Evolutionary conservation across 2,888 invertebrate species (phyloP).

Genomic region (Melieria crassipennis): DNA sequence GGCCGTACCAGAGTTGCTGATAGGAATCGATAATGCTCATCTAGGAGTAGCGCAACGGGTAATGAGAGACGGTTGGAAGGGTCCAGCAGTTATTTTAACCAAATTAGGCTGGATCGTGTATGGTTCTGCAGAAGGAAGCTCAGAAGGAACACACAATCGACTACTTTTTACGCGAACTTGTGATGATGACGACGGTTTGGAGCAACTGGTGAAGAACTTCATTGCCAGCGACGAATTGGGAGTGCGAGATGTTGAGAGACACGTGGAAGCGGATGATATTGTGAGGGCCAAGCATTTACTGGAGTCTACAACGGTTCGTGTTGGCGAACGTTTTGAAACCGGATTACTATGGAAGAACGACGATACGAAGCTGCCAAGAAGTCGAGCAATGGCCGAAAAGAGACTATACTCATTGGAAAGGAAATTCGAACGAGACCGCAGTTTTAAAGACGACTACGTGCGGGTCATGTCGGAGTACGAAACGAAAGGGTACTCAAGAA

Average conservation of each 20-base stretch:
- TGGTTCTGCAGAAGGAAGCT: not conserved
- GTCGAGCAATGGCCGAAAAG: conserved; percentile 33
- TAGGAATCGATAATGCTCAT: conserved; percentile 32
- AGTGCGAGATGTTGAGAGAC: not conserved
- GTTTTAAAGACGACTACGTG: conserved; percentile 26
- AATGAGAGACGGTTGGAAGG: conserved; percentile 18
- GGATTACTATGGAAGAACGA: conserved; percentile 43
- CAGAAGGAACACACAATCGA: not conserved
- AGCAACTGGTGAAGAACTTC: conserved; percentile 7
- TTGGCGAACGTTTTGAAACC: conserved; percentile 29
- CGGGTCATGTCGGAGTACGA: conserved; percentile 19
- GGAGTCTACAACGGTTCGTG: not conserved
- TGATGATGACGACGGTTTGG: not conserved
- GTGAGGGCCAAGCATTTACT: conserved; percentile 13
- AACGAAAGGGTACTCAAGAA: conserved; percentile 20
- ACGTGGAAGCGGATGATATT: not conserved
- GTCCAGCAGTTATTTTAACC: conserved; percentile 20
- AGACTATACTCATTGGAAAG: conserved; percentile 35
- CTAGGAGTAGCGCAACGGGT: conserved; percentile 19
- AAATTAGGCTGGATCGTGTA: conserved; percentile 29
- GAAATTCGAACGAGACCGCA: conserved; percentile 28
- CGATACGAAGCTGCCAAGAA: conserved; percentile 38
- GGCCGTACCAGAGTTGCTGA: conserved; percentile 31
- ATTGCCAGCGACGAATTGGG: conserved; percentile 17
- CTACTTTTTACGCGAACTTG: not conserved